phyloP scores from a whole-genome alignment of 1,140 invertebrate genomes.

The Adelges cooleyi region DNA sequence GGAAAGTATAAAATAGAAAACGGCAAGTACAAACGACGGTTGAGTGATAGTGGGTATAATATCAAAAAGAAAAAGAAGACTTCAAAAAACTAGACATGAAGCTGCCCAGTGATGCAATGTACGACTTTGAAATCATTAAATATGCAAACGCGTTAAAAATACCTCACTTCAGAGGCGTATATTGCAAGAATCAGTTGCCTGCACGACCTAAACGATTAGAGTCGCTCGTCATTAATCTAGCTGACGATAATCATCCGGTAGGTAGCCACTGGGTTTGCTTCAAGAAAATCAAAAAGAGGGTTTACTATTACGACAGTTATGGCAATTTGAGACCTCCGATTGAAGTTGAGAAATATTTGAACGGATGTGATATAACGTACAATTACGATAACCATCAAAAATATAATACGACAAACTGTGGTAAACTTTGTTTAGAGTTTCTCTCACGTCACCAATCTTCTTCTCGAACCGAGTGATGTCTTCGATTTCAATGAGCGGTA shows the following conservation, averaged over 20 bases:
- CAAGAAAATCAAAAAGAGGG: constrained; percentile 32
- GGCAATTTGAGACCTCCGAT: constrained; percentile 34
- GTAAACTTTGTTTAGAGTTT: constrained; percentile 28
- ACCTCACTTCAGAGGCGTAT: constrained; percentile 9
- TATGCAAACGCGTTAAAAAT: constrained; percentile 9
- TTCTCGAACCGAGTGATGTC: too few relatives aligned
- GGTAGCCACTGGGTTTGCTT: constrained; percentile 37
- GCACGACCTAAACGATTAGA: constrained; percentile 29
- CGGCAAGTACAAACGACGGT: too few relatives aligned
- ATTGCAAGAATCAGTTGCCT: background rate
- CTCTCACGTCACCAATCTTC: background rate
- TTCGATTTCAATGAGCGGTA: background rate
- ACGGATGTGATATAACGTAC: constrained; percentile 31
- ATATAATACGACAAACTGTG: constrained; percentile 31
- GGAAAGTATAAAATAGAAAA: background rate
- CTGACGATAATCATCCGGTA: constrained; percentile 31
- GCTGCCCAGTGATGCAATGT: background rate
- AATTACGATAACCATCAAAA: constrained; percentile 33
- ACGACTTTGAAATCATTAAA: background rate
- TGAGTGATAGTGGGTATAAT: too few relatives aligned
- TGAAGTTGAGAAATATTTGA: constrained; percentile 34
- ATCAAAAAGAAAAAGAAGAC: too few relatives aligned
- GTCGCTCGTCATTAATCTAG: constrained; percentile 35
- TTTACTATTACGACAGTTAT: constrained; percentile 36
- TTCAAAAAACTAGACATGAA: background rate